Evolutionary conservation across 92 coral and sea anemone genomes (phyloP), one percentile per base, ranked within the genome.

Genomic region (Palythoa grandiflora): DNA sequence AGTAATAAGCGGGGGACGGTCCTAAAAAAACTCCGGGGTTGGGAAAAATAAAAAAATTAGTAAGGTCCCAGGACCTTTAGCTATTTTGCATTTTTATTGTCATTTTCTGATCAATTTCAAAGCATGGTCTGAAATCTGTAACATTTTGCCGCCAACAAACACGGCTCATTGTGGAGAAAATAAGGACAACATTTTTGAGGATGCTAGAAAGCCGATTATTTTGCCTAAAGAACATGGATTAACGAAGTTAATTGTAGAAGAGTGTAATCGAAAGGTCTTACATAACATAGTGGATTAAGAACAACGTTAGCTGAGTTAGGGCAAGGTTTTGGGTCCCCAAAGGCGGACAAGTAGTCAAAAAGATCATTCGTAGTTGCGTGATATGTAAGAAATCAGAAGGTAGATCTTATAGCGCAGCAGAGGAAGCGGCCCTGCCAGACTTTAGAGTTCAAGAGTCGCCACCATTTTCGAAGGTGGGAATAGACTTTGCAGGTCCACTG

Each of bases 221-320:
- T 70, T 35, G 13, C 73, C 85, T 9, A 60, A 9, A 80, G 74
- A 17, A 74, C 73, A 57, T 54, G 6, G 68, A 35, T 57, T 80
- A 21, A 38, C 40, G 10, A 14, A 54, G 86, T 47, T 80, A 9
- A 60, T 80, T 11, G 17, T 80, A 6, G 86, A 53, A 44, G 17
- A 80, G 40, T 48, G 87, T 55, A 87, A 86, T 73, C 57, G 77
- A 9, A 54, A 60, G 37, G 87, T 86, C 52, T 9, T 47, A 36
- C 89, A 86, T 20, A 59, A n/a, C n/a, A n/a, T n/a, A n/a, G 89
- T 36, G 89, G 89, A 71, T 17, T 75, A 39, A 86, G 68, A 51
- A 87, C 38, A 19, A 86, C 89, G 47, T 63, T 86, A 21, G 89
- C 85, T 5, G 89, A 86, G 87, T 35, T 86, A 51, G 87, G 7